Conservation (phyloP, 2,113 vertebrate genomes). For the Acrocephalus arundinaceus region DNA sequence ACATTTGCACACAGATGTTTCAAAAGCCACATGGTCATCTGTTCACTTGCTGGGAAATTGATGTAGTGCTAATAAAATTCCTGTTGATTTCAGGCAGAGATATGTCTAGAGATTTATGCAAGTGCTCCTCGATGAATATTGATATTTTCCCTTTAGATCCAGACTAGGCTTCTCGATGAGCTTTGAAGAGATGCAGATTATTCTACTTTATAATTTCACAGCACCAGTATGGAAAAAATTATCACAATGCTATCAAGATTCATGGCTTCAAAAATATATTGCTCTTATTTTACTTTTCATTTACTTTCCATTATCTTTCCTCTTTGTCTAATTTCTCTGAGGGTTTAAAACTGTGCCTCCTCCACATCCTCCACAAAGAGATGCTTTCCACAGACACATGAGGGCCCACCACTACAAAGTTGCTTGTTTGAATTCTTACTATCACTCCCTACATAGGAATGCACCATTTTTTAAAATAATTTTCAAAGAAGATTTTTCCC, state of each 20-base stretch:
- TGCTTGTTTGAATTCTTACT: background rate
- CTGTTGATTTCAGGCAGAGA: background rate
- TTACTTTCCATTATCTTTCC: background rate
- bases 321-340: background rate
- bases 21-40: background rate
- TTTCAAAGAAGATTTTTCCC: background rate
- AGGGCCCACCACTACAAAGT: background rate
- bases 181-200: background rate
- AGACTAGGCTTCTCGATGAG: background rate
- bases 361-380: background rate
- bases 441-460: background rate
- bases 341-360: background rate
- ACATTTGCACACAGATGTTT: background rate
- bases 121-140: background rate
- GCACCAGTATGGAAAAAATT: background rate
- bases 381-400: background rate
- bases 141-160: background rate
- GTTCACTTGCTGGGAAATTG: background rate
- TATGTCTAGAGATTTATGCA: background rate
- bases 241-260: background rate
- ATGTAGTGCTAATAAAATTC: background rate
- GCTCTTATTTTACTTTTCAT: background rate
- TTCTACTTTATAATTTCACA: background rate
- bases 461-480: background rate
- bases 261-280: background rate